Percentiles rank a stretch among this genome's conserved stretches.
Conservation (phyloP, 2,113 vertebrate species). For the Serinus canaria region DNA sequence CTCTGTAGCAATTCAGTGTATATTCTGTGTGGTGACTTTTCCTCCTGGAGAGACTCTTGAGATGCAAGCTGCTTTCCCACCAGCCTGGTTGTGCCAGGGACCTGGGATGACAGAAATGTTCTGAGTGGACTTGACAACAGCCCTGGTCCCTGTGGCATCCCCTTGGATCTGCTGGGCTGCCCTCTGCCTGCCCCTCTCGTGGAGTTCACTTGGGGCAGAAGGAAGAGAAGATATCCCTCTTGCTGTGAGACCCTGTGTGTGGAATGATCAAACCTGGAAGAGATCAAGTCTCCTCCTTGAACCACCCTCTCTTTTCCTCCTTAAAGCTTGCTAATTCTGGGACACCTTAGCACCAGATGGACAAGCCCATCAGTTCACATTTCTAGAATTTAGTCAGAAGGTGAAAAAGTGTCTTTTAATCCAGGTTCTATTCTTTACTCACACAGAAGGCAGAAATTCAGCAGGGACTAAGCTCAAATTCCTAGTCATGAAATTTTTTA, state of each 20-base stretch:
- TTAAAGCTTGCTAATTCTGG: background rate
- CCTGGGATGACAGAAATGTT: background rate
- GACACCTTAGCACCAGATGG: background rate
- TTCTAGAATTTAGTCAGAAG: background rate
- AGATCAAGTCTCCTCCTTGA: background rate
- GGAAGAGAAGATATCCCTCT: background rate
- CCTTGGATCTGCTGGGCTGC: background rate
- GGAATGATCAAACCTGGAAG: background rate
- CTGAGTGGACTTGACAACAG: background rate
- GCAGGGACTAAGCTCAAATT: background rate
- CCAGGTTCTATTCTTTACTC: background rate
- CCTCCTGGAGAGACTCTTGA: background rate
- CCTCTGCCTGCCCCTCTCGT: accelerated
- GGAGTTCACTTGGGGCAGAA: background rate
- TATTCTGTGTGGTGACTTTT: background rate
- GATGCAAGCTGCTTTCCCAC: background rate
- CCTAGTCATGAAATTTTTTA: background rate
- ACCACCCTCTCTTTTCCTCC: background rate
- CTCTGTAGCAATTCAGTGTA: background rate
- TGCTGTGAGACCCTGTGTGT: background rate
- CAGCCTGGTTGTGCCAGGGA: accelerated
- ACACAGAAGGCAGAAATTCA: background rate
- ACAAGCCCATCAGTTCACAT: background rate
- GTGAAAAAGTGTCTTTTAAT: background rate
- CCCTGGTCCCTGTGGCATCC: background rate